Conservation (phyloP, 2,797 vertebrate genomes). For the Propithecus perrieri region DNA sequence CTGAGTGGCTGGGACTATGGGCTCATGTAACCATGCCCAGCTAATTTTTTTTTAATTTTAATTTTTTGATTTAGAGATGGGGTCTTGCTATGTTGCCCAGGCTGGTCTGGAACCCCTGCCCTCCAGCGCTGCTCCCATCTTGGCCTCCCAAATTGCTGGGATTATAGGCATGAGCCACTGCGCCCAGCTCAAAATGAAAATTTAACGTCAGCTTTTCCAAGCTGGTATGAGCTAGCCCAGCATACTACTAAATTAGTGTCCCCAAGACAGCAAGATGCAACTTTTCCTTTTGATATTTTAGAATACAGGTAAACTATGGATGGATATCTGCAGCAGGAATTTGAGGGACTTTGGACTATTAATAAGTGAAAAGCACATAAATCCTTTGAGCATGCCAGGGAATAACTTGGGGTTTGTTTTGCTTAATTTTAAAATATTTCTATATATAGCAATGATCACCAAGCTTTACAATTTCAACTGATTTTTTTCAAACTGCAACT, state of each 20-base stretch:
- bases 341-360: neutral
- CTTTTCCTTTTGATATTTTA: neutral
- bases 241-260: neutral
- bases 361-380: slow-evolving; percentile 44
- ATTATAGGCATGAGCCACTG: neutral
- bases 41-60: neutral
- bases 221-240: neutral
- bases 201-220: neutral
- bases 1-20: neutral
- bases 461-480: slow-evolving; percentile 35
- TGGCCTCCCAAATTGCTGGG: neutral
- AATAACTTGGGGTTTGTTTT: neutral
- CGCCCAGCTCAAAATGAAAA: neutral
- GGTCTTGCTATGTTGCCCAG: neutral
- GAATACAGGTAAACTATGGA: neutral
- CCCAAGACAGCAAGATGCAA: neutral
- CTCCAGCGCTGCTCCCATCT: neutral
- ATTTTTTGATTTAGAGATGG: neutral
- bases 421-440: slow-evolving; percentile 54
- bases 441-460: slow-evolving; percentile 16
- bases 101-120: neutral
- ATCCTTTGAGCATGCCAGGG: slow-evolving; percentile 49
- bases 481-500: slow-evolving; percentile 27
- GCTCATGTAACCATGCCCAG: neutral
- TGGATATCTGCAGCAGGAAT: neutral